Evolutionary conservation across 2,888 invertebrate species (phyloP), one percentile per base, ranked within the genome.

Genomic region (Amiota mariae): DNA sequence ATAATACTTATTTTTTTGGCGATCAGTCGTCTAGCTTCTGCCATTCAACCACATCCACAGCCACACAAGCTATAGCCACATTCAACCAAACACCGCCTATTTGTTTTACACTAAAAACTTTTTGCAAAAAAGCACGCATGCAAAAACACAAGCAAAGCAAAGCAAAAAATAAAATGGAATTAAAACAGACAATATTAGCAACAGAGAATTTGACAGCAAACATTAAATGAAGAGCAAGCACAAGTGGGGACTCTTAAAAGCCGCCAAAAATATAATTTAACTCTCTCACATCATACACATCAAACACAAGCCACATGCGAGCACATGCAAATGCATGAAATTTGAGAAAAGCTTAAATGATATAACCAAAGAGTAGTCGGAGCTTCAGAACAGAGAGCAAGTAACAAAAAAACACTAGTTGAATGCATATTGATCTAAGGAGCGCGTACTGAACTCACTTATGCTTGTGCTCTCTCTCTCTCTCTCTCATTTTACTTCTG

Each of bases 201-300:
- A 63, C 63, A 46, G 46, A 20, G 46, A 63, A 46, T 2, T 36
- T 46, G 11, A n/a, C 11, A 18, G 13, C 63, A 46, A 63, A n/a
- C 46, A 63, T 13, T 63, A 36, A 18, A 3, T 46, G 46, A 63
- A 63, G 63, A 63, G 63, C 63, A 46, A 8, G 46, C 46, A 6
- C 4, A 13, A 8, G 63, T 18, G 18, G 15, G 20, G n/a, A 46
- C 63, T 63, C 63, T 63, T 36, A 63, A 59, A 24, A 63, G 63
- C 63, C 63, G 63, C 63, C 63, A 63, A 36, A 63, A 63, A 6
- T 15, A 36, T 6, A 63, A 15, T 10, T 20, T 20, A 59, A 59
- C 36, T 36, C 36, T 36, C 36, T 36, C 36, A 36, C 36, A 36
- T 36, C 36, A 36, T 11, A 59, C 10, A n/a, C n/a, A n/a, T n/a